phyloP scores from a whole-genome alignment of 2,797 vertebrate species.

The Scleropages formosus region DNA sequence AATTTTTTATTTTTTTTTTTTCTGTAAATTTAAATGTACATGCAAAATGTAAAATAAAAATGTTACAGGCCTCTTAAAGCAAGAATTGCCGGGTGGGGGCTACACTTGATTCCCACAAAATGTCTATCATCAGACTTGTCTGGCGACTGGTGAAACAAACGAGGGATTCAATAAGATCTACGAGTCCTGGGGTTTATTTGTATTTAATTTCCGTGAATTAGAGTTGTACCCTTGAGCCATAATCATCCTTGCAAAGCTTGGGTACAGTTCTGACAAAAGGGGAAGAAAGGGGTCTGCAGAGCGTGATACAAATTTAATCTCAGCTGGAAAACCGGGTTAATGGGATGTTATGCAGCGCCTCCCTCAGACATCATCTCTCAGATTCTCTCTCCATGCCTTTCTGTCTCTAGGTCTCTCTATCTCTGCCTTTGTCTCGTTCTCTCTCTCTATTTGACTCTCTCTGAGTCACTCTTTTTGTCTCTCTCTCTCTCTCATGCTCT shows the following conservation, averaged over 20 bases:
- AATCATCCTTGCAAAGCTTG: conserved; percentile 16
- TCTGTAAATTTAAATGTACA: no score
- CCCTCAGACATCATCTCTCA: background rate
- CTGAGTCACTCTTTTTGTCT: no score
- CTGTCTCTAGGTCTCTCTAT: no score
- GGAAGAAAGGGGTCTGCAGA: background rate
- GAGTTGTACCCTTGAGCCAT: conserved; percentile 19
- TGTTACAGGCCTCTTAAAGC: no score
- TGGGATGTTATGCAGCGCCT: conserved; percentile 5
- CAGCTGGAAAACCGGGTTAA: conserved; percentile 13
- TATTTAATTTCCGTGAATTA: conserved; percentile 23
- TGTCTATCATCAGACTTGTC: conserved; percentile 6
- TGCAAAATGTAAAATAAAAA: no score
- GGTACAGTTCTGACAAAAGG: conserved; percentile 18
- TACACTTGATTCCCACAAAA: background rate
- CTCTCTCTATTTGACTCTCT: no score
- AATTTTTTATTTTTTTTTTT: no score
- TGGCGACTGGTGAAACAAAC: background rate
- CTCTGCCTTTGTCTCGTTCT: no score
- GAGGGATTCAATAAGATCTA: background rate
- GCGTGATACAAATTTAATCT: conserved; percentile 20
- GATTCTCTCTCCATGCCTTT: background rate
- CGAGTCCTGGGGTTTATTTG: conserved; percentile 2
- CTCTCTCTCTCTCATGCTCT: no score
- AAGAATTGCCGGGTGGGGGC: no score